Evolutionary conservation across 1,140 invertebrate species (phyloP), one percentile per base, ranked within the genome.

Genomic region (Phymorhynchus buccinoides): DNA sequence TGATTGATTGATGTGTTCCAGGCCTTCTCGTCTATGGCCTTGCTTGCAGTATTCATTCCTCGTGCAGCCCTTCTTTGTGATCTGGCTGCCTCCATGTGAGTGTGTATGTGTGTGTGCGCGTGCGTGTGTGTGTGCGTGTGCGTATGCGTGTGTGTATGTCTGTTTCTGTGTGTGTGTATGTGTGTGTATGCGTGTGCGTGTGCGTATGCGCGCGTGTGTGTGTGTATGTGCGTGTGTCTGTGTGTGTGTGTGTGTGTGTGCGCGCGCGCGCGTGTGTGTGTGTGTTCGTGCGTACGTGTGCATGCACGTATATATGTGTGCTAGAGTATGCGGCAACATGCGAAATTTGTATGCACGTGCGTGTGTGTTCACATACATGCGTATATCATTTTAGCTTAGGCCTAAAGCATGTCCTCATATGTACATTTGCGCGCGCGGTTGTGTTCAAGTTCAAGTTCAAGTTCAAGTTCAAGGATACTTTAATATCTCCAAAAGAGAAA

Each of bases 61-160:
- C 84, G 82, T 39, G 77, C 86, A 22, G 80, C 66, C 16, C 62
- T 86, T 12, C 48, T 86, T 9, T 81, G 83, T 73, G 86, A 86
- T 22, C 68, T 86, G 32, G 71, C 83, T 22, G 48, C 86, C 1
- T 37, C 86, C 37, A 44, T 84, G 86, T 86, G 39, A 71, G 81
- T 68, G n/a, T 42, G 48, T 68, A 7, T 35, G 30, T 71, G 68
- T 35, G 68, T 71, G 30, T 35, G 68, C 37, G 68, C 9, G 68
- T 71, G 14, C 1, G 62, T 68, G 62, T 22, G 62, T 68, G 14
- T 2, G 62, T 68, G 14, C 30, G 62, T 68, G 62, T 22, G 62
- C n/a, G 14, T 4, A n/a, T 68, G 62, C 7, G 62, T 68, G 14
- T 2, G 62, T 52, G 48, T 52, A 22, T 52, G 48, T 52, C n/a